A percentile compares a stretch with the other conserved stretches of the same genome.
phyloP scores from a whole-genome alignment of 2,797 vertebrate genomes.

The Galago senegalensis region DNA sequence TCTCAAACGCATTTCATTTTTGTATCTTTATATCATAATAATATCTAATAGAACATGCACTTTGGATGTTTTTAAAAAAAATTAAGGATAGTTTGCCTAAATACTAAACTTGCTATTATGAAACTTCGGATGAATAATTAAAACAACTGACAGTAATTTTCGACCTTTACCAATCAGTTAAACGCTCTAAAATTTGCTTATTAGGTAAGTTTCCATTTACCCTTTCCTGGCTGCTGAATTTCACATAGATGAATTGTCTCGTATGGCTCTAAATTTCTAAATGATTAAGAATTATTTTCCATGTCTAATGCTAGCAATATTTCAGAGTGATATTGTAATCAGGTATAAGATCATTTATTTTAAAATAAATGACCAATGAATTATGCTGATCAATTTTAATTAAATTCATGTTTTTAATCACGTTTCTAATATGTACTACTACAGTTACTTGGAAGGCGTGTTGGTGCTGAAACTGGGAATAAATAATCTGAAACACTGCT shows the following conservation, averaged over 20 bases:
- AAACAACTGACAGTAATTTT: not conserved
- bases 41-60: not conserved
- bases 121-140: slow-evolving; percentile 47
- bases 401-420: slow-evolving; percentile 40
- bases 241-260: slow-evolving; percentile 7
- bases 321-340: slow-evolving; percentile 46
- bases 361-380: slow-evolving; percentile 45
- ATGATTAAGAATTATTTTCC: slow-evolving; percentile 54
- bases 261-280: slow-evolving; percentile 13
- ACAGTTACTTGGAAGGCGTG: not conserved
- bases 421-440: not conserved
- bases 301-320: slow-evolving; percentile 11
- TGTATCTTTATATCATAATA: not conserved
- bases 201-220: slow-evolving; percentile 1
- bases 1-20: slow-evolving; percentile 2
- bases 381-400: slow-evolving; percentile 57
- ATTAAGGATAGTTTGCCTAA: not conserved
- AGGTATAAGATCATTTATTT: slow-evolving; percentile 13
- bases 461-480: slow-evolving; percentile 18
- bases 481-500: not conserved
- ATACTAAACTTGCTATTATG: not conserved
- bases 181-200: not conserved
- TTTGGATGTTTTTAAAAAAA: not conserved
- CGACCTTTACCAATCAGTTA: not conserved
- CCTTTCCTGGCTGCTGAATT: not conserved